phyloP scores from a whole-genome alignment of 1,140 invertebrate species.

The Telenomus remus region DNA sequence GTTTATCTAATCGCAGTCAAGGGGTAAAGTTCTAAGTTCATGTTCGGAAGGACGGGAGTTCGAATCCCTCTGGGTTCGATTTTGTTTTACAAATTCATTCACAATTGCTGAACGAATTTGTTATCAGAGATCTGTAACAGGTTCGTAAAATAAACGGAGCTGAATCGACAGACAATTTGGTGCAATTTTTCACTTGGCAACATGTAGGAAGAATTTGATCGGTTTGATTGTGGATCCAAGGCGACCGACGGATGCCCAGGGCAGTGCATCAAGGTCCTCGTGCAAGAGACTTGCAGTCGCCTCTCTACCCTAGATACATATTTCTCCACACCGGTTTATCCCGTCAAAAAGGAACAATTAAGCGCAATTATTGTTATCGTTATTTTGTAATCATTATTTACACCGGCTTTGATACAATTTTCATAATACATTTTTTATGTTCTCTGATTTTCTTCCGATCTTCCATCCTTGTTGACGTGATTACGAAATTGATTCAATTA shows the following conservation, averaged over 20 bases:
- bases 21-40: no score
- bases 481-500: no score
- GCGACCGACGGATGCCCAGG: constrained; percentile 39
- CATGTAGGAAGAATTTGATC: constrained; percentile 49
- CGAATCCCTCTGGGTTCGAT: no score
- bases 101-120: neutral
- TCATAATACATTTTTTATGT: no score
- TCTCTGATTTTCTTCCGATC: no score
- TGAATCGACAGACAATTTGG: constrained; percentile 1
- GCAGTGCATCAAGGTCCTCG: constrained; percentile 51
- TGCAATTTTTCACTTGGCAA: constrained; percentile 15
- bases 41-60: no score
- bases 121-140: neutral
- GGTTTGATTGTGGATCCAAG: constrained; percentile 50
- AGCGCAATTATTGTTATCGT: no score
- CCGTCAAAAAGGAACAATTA: constrained; percentile 11
- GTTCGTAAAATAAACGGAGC: neutral
- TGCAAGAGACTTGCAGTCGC: constrained; percentile 48
- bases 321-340: constrained; percentile 11
- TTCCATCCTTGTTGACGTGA: no score
- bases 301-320: constrained; percentile 49
- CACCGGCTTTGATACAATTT: no score
- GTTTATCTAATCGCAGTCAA: no score
- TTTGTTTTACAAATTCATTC: no score
- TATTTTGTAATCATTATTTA: no score